Conservation (phyloP, 2,888 invertebrate genomes). For the Apamea anceps region DNA sequence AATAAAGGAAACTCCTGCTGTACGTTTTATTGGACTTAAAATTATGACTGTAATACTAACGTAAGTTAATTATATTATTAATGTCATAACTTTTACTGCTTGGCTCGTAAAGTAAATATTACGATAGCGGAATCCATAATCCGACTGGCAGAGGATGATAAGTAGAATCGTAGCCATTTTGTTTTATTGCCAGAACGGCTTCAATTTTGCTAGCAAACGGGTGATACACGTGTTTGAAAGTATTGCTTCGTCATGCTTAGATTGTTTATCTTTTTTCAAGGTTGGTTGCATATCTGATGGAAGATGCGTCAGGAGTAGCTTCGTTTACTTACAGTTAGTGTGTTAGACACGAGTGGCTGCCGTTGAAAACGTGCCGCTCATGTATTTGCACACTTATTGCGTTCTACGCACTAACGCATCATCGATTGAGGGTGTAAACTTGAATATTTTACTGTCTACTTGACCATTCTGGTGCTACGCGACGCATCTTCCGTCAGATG, state of each 20-base stretch:
- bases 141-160: constrained; percentile 43
- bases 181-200: constrained; percentile 44
- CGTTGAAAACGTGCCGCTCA: too few relatives aligned
- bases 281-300: background rate
- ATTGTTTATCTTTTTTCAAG: background rate
- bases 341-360: background rate
- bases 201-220: constrained; percentile 5
- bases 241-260: constrained; percentile 12
- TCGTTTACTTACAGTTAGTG: background rate
- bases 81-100: constrained; percentile 58
- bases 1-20: constrained; percentile 38
- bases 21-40: constrained; percentile 47
- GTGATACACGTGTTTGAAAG: background rate
- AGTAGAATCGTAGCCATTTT: constrained; percentile 32
- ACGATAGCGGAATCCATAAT: constrained; percentile 54
- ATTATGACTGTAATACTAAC: constrained; percentile 44
- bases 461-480: too few relatives aligned
- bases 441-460: too few relatives aligned
- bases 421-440: too few relatives aligned
- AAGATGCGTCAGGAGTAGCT: background rate
- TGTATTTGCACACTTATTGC: too few relatives aligned
- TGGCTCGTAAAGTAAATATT: constrained; percentile 60
- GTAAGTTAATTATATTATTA: constrained; percentile 62
- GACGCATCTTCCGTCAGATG: background rate
- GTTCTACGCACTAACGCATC: too few relatives aligned